Evolutionary conservation across 2,113 vertebrate species (phyloP).

Genomic region (Morone saxatilis): DNA sequence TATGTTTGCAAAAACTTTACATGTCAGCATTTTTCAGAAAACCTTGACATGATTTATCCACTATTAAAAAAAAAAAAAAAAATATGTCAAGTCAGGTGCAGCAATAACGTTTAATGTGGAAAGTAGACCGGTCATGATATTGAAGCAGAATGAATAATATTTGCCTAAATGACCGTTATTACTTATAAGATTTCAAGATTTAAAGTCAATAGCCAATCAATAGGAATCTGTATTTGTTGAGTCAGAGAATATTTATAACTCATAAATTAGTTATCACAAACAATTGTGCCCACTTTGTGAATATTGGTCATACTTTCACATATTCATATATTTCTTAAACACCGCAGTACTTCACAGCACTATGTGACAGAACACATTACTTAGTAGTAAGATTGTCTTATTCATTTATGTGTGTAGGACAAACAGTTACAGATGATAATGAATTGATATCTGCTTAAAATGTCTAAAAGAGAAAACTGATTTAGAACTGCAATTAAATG

Average conservation of each 20-base stretch:
- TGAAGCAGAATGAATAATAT: background rate
- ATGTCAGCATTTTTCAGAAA: background rate
- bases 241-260: background rate
- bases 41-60: background rate
- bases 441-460: background rate
- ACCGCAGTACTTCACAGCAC: background rate
- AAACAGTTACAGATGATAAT: background rate
- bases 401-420: background rate
- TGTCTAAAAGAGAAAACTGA: background rate
- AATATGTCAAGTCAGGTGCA: background rate
- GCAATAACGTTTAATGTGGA: background rate
- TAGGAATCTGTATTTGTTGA: background rate
- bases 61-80: background rate
- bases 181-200: conserved; percentile 3
- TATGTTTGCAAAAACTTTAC: background rate
- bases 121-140: background rate
- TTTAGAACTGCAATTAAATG: background rate
- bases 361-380: background rate
- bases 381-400: background rate
- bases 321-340: background rate
- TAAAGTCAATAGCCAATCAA: background rate
- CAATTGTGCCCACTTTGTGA: background rate
- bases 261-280: background rate
- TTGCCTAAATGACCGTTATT: background rate
- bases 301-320: background rate